A percentile compares a stretch with the other conserved stretches of the same genome.
Evolutionary conservation across 2,888 invertebrate genomes (phyloP).

Genomic region (Lycophotia porphyrea): DNA sequence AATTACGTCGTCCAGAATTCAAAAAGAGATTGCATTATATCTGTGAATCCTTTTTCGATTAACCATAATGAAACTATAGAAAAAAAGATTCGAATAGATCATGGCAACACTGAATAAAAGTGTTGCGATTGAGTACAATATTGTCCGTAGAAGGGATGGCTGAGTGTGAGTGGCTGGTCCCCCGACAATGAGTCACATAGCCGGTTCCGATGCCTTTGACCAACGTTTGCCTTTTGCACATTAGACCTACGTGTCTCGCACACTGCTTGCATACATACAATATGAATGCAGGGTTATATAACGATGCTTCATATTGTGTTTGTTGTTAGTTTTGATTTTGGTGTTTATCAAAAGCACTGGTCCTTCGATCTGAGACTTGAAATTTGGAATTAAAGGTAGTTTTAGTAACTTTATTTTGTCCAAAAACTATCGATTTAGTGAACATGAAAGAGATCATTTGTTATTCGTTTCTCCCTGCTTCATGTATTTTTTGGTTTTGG

Average conservation of each 20-base stretch:
- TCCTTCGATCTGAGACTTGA: not conserved
- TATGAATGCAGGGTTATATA: constrained; percentile 30
- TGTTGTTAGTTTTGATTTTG: not conserved
- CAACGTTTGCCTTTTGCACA: constrained; percentile 66
- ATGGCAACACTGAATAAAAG: constrained; percentile 40
- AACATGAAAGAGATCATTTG: not conserved
- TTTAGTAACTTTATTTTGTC: not conserved
- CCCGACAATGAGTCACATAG: constrained; percentile 78
- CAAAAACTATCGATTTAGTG: not conserved
- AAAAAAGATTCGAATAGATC: constrained; percentile 13
- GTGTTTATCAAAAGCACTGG: not conserved
- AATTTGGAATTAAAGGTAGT: constrained; percentile 1
- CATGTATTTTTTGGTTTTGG: not conserved
- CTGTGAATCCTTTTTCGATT: not conserved
- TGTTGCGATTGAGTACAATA: constrained; percentile 56
- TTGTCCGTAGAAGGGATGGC: constrained; percentile 66
- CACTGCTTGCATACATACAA: constrained; percentile 46
- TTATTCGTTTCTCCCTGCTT: not conserved
- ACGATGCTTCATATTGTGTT: constrained; percentile 7
- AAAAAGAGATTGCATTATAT: not conserved
- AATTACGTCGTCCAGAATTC: not conserved
- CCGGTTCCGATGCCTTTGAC: constrained; percentile 74
- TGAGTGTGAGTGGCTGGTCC: constrained; percentile 65
- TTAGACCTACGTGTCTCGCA: constrained; percentile 63
- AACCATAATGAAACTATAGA: not conserved